Base-by-base conservation (phyloP, 2,888 invertebrate species). In the Mylabris sibirica region DNA sequence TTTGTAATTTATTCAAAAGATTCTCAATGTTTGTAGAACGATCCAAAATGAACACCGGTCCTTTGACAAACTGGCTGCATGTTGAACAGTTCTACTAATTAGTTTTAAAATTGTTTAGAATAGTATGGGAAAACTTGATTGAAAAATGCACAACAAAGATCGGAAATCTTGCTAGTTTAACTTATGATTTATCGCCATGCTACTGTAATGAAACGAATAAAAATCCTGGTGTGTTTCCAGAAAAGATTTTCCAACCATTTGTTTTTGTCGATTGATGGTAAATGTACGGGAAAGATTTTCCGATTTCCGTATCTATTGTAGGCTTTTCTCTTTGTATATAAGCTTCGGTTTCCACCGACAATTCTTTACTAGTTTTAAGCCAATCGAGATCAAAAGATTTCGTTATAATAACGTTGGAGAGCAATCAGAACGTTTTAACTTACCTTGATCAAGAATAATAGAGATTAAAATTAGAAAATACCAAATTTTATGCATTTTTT, bases 401-500 rank as follows among this genome's bases (percentile, higher is more conserved):
- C n/a, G 44, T 38, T 38, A 12, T 14, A 14, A 12, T 12, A 12
- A 12, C 11, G 12, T 12, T 14, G 38, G 4, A 12, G 14, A 14
- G 38, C n/a, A 14, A 41, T 14, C 3, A n/a, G 12, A 62, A 62
- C 38, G 11, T 38, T 17, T 35, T n/a, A 22, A 62, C 69, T 69
- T 66, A 69, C 69, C 69, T 66, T 66, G 60, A 63, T 63, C 59
- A 6, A 63, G 24, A 60, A 49, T 44, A 59, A 64, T 49, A 53
- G 59, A 61, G 66, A 70, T 30, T 35, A 49, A 20, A 6, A 70
- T 49, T 57, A 70, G 44, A 53, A 53, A 67, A 67, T 65, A 65
- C 64, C 67, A 67, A 44, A 67, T 26, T 70, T 70, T 69, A 38
- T 64, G 60, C 69, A 69, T 69, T 38, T 66, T 69, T 59, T 60